Evolutionary conservation across 2,888 invertebrate species (phyloP), one percentile per base, ranked within the genome.

Genomic region (Papilio demoleus): DNA sequence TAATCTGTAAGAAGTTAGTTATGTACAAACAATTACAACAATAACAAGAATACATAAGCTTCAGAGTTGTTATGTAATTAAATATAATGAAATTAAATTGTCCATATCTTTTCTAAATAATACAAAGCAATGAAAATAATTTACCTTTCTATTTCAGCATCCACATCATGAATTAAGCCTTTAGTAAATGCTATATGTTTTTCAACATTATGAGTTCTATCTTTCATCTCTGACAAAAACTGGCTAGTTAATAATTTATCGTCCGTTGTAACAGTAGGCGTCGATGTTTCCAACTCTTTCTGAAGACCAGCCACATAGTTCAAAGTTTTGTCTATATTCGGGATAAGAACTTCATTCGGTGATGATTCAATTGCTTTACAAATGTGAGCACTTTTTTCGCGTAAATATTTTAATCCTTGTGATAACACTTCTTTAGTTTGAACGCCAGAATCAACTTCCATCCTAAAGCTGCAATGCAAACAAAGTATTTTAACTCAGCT

Each of bases 141-240:
- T 36, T 73, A 92, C 93, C 88, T 88, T 70, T 79, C 79, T 70
- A 87, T 90, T 75, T 92, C 90, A 38, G 74, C 72, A 65, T 88
- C 83, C 24, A 86, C 73, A 72, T 92, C 92, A 72, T 76, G 76
- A 58, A 89, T 82, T n/a, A 77, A 75, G 2, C 88, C 88, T 70
- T 73, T 80, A 2, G 84, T 87, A 70, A 85, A 90, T 9, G 88
- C 88, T 14, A 80, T 79, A 9, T 88, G 73, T 66, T 91, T 87
- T 70, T 90, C 81, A 14, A 89, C 74, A 38, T 90, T 84, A 0
- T 60, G 68, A 38, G 81, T 83, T 73, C 87, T 90, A 11, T 85
- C 79, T 71, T 83, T 86, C 1, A 89, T 76, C 70, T 90, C 88
- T 68, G 72, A 79, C 6, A 90, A 74, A 73, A 88, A 90, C 72